Evolutionary conservation across 2,888 invertebrate species (phyloP).

Genomic region (Cloeon dipterum): DNA sequence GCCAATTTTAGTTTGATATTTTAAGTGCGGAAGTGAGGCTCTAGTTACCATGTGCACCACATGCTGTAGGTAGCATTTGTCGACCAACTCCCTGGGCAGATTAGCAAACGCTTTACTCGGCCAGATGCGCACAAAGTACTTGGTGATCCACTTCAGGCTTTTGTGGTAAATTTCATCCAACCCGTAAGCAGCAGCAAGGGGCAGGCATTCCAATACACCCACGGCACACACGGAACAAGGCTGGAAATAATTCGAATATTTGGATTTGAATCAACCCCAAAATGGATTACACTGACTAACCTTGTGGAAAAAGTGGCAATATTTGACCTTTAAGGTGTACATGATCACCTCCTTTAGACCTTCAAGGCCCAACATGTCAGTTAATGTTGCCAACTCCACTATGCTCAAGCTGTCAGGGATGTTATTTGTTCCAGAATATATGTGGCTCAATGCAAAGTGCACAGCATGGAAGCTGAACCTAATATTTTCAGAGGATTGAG

Average conservation of each 20-base stretch:
- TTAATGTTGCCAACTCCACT: conserved; percentile 65
- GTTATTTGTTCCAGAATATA: conserved; percentile 79
- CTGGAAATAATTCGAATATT: conserved; percentile 22
- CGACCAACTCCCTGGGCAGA: conserved; percentile 56
- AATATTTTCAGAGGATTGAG: conserved; percentile 8
- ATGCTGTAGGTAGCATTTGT: conserved; percentile 65
- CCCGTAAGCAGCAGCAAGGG: conserved; percentile 63
- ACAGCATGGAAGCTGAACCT: conserved; percentile 67
- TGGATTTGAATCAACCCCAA: too few relatives aligned
- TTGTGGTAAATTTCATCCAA: conserved; percentile 70
- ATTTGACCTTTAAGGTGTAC: conserved; percentile 64
- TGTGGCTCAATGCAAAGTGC: conserved; percentile 77
- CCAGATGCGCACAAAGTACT: conserved; percentile 74
- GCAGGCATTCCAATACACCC: conserved; percentile 70
- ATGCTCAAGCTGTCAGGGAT: conserved; percentile 71
- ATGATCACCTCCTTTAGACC: conserved; percentile 81
- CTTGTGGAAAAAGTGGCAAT: conserved; percentile 87
- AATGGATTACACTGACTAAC: too few relatives aligned
- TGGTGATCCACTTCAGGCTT: conserved; percentile 69
- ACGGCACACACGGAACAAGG: conserved; percentile 75
- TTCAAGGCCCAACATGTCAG: conserved; percentile 75
- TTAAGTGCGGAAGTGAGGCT: too few relatives aligned
- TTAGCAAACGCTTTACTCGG: conserved; percentile 73
- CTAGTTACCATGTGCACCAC: conserved; percentile 57
- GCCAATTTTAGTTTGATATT: background rate